phyloP scores from a whole-genome alignment of 1,140 invertebrate genomes.

The Cephus cinctus region DNA sequence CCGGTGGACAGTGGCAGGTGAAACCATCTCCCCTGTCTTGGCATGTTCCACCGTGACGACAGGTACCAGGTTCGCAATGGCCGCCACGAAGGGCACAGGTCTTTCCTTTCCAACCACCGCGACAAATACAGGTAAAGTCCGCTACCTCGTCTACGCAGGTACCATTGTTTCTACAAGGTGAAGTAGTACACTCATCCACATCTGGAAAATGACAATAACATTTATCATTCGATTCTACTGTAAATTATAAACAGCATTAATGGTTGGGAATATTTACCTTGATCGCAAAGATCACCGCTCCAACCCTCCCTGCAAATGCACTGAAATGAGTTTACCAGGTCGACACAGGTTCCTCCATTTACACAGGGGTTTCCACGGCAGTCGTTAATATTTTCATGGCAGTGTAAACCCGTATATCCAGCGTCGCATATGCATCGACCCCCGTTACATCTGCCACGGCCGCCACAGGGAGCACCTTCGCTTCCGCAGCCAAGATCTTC shows the following conservation, averaged over 20 bases:
- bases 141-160: conserved; percentile 74
- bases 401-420: conserved; percentile 75
- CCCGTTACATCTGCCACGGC: conserved; percentile 75
- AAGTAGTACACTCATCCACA: conserved; percentile 76
- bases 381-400: conserved; percentile 75
- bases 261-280: conserved; percentile 54
- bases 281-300: conserved; percentile 65
- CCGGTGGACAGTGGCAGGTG: conserved; percentile 63
- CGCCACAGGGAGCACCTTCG: conserved; percentile 65
- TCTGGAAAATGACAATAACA: conserved; percentile 56
- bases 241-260: conserved; percentile 1
- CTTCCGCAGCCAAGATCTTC: conserved; percentile 50
- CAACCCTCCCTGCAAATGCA: conserved; percentile 75
- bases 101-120: conserved; percentile 78
- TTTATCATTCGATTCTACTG: too few species aligned
- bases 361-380: conserved; percentile 72
- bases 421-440: conserved; percentile 73
- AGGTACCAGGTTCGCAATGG: conserved; percentile 66
- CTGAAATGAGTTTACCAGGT: conserved; percentile 73
- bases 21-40: conserved; percentile 66
- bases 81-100: conserved; percentile 67
- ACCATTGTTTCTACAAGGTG: conserved; percentile 75
- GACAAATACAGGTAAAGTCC: conserved; percentile 73
- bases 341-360: conserved; percentile 74
- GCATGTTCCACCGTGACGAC: conserved; percentile 67